These are phyloP conservation scores for Drosophila malerkotliana DNA, from an alignment of 1,140 invertebrate species.

Conservation along the genomic window DNA sequence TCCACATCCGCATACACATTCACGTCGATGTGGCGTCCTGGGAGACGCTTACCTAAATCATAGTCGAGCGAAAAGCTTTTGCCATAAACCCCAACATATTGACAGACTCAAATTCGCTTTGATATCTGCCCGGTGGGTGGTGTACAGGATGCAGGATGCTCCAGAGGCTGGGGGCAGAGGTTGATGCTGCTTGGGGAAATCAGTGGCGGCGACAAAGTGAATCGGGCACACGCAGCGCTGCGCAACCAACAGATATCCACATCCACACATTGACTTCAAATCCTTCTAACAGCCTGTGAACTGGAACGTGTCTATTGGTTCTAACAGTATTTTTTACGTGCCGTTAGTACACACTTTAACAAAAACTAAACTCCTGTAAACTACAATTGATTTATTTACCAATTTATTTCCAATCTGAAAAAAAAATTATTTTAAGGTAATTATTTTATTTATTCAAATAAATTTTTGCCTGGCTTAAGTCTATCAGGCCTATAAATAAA, in stretches of 20 bases:
- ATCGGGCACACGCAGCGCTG: conserved; percentile 37
- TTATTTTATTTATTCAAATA: too few species aligned
- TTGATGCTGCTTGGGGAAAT: conserved; percentile 68
- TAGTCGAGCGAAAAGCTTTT: conserved; percentile 58
- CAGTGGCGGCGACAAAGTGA: conserved; percentile 54
- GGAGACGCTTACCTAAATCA: conserved; percentile 73
- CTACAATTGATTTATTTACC: neutral
- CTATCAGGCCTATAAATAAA: too few species aligned
- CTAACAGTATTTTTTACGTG: conserved; percentile 2
- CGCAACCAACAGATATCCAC: conserved; percentile 10
- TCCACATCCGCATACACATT: conserved; percentile 5
- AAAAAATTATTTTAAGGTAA: too few species aligned
- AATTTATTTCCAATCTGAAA: too few species aligned
- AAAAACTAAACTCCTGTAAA: conserved; percentile 12
- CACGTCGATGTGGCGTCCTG: conserved; percentile 22
- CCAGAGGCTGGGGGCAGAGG: neutral
- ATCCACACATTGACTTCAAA: conserved; percentile 13
- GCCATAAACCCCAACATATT: conserved; percentile 69
- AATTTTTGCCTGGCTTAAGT: too few species aligned
- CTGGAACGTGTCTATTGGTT: conserved; percentile 38
- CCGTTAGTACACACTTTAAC: conserved; percentile 7
- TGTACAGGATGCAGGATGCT: neutral
- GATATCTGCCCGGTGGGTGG: conserved; percentile 21
- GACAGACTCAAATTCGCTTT: conserved; percentile 54
- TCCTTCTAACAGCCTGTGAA: conserved; percentile 24